Evolutionary conservation across 1,140 invertebrate genomes (phyloP).

Genomic region (Aethina tumida): DNA sequence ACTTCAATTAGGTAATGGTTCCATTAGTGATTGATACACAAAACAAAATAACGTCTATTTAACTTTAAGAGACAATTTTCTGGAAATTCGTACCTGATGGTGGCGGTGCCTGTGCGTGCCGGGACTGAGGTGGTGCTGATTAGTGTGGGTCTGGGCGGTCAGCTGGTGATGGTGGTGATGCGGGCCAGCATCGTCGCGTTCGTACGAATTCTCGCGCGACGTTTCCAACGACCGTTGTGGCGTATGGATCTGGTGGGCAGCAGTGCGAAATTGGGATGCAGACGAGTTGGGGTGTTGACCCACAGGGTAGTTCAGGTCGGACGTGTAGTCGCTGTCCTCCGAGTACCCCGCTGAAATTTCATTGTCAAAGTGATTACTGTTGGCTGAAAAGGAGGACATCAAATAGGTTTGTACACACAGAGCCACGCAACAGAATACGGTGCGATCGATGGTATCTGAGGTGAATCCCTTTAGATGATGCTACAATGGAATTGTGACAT

Average conservation of each 20-base stretch:
- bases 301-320: conserved; percentile 90
- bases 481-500: too few species aligned
- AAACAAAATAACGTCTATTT: conserved; percentile 1
- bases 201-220: conserved; percentile 74
- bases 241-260: conserved; percentile 66
- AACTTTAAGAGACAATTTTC: conserved; percentile 5
- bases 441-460: not conserved
- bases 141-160: conserved; percentile 18
- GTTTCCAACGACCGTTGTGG: conserved; percentile 70
- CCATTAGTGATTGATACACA: too few species aligned
- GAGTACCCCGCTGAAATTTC: conserved; percentile 79
- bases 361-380: conserved; percentile 36
- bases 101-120: conserved; percentile 23
- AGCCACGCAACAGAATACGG: too few species aligned
- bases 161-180: conserved; percentile 26
- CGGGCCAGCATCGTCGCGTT: conserved; percentile 53
- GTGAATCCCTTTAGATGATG: too few species aligned
- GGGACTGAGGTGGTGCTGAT: conserved; percentile 32
- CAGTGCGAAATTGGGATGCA: conserved; percentile 69
- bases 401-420: not conserved
- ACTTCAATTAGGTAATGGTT: too few species aligned
- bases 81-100: conserved; percentile 12
- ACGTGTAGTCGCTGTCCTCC: conserved; percentile 95
- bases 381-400: conserved; percentile 35
- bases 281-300: conserved; percentile 78